A percentile compares a stretch with the other conserved stretches of the same genome.
Conservation (phyloP, 2,797 vertebrate species). For the Tympanoctomys barrerae region DNA sequence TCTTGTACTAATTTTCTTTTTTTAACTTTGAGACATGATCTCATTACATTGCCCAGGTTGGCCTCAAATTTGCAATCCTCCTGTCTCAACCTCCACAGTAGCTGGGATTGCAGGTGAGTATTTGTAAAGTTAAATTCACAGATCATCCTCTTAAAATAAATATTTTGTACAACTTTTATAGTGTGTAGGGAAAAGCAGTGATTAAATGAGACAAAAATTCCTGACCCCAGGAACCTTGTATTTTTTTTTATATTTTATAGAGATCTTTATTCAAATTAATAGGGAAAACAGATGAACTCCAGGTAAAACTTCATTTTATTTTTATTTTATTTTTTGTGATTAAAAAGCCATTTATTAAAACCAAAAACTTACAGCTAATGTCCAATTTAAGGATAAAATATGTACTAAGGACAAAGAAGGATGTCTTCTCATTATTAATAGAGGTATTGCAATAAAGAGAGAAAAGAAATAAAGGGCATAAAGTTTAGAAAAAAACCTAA, state of each 20-base stretch:
- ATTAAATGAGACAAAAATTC: background rate
- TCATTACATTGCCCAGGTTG: background rate
- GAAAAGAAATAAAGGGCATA: constrained; percentile 58
- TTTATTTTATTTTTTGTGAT: background rate
- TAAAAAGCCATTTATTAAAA: constrained; percentile 36
- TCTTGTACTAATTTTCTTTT: background rate
- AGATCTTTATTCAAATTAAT: constrained; percentile 7
- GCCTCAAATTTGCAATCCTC: background rate
- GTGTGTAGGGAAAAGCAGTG: background rate
- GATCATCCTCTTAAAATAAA: background rate
- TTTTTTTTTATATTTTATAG: background rate
- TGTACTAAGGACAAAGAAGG: background rate
- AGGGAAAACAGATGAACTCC: background rate
- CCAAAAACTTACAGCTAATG: background rate
- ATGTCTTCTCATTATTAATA: background rate
- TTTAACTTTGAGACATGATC: background rate
- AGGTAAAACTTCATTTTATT: background rate
- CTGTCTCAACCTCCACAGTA: background rate
- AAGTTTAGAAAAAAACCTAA: constrained; percentile 24
- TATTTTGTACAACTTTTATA: background rate
- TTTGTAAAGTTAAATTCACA: constrained; percentile 10
- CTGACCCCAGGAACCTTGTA: background rate
- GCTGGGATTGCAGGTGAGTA: background rate
- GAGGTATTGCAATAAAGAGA: background rate
- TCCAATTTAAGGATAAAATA: constrained; percentile 50